Percentiles rank a stretch among this genome's conserved stretches.
Evolutionary conservation across 2,113 vertebrate species (phyloP).

Genomic region (zebrafish (Danio rerio)): GRCz12tu NC_133177.1:4394501-4395000

Average conservation of each 20-base stretch:
- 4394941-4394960: conserved; percentile 54
- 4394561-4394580: conserved; percentile 60
- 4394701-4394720: conserved; percentile 67
- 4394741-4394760: conserved; percentile 78
- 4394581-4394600: conserved; percentile 42
- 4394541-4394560: conserved; percentile 80
- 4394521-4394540: conserved; percentile 82
- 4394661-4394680: conserved; percentile 69
- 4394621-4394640: no score
- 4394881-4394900: conserved; percentile 55
- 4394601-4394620: conserved; percentile 12
- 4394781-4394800: conserved; percentile 79
- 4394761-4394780: conserved; percentile 75
- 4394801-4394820: conserved; percentile 58
- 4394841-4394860: conserved; percentile 56
- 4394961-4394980: conserved; percentile 58
- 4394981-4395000: conserved; percentile 32
- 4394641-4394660: neutral
- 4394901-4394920: conserved; percentile 59
- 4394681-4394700: conserved; percentile 53
- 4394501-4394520: conserved; percentile 77
- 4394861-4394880: conserved; percentile 59
- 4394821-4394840: conserved; percentile 56
- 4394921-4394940: conserved; percentile 61
- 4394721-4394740: conserved; percentile 71